Percentiles rank a stretch among this genome's conserved stretches.
Evolutionary conservation across 2,113 vertebrate genomes (phyloP).

Genomic region (Ptychochromis oligacanthus): DNA sequence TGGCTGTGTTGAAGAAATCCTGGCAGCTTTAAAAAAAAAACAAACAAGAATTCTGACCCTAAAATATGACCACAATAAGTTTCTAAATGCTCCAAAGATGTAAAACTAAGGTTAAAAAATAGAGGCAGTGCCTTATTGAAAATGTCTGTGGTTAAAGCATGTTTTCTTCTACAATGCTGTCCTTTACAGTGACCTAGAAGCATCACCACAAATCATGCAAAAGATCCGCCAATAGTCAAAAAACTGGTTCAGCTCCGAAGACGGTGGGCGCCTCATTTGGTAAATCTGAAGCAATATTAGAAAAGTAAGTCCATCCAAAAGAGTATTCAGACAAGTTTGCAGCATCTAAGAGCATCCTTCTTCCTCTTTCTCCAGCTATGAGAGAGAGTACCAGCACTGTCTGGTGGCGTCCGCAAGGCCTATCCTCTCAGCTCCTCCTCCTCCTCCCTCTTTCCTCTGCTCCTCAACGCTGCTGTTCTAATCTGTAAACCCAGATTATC

Average conservation of each 20-base stretch:
- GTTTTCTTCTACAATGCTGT: background rate
- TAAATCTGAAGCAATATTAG: background rate
- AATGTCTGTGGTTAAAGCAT: slow-evolving; percentile 46
- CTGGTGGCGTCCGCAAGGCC: slow-evolving; percentile 49
- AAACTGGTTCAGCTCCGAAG: background rate
- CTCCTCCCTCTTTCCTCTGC: slow-evolving; percentile 54
- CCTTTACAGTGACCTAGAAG: slow-evolving; percentile 19
- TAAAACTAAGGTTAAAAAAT: slow-evolving; percentile 29
- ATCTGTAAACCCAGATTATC: slow-evolving; percentile 90
- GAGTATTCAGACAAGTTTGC: slow-evolving; percentile 1
- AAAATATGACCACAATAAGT: slow-evolving; percentile 41
- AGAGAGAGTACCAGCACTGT: slow-evolving; percentile 24
- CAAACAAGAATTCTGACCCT: slow-evolving; percentile 20
- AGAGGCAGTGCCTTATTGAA: slow-evolving; percentile 17
- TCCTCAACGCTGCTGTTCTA: slow-evolving; percentile 75
- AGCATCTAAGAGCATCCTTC: slow-evolving; percentile 7
- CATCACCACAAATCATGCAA: slow-evolving; percentile 12
- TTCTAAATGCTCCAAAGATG: slow-evolving; percentile 26
- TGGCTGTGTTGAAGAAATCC: background rate
- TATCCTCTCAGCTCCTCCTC: slow-evolving; percentile 31
- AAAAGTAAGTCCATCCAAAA: slow-evolving; percentile 5
- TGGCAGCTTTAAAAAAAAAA: background rate
- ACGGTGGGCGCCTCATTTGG: background rate
- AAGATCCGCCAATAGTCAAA: slow-evolving; percentile 18
- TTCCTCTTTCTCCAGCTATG: slow-evolving; percentile 14